Percentiles rank a stretch among this genome's conserved stretches.
These are phyloP conservation scores for Channa argus DNA, from an alignment of 2,113 vertebrate species.

Conservation along the genomic window DNA sequence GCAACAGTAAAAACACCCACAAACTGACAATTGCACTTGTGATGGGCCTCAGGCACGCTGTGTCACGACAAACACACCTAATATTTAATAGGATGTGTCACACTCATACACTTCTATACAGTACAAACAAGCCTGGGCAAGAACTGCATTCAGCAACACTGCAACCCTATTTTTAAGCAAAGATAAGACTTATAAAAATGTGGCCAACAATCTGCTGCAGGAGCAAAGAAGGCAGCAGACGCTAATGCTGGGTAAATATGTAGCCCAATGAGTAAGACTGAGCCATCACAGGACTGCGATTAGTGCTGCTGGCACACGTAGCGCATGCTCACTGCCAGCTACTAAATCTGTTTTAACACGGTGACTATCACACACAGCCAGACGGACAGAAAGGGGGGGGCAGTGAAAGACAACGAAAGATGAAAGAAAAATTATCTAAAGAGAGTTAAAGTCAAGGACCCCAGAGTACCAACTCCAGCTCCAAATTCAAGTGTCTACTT, in stretches of 20 bases:
- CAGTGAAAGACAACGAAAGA: conserved; percentile 28
- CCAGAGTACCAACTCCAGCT: conserved; percentile 44
- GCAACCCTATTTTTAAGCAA: conserved; percentile 39
- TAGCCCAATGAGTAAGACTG: conserved; percentile 71
- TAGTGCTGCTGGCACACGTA: conserved; percentile 64
- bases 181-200: conserved; percentile 35
- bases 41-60: conserved; percentile 53
- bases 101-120: conserved; percentile 40
- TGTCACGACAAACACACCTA: conserved; percentile 77
- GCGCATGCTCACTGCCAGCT: conserved; percentile 45
- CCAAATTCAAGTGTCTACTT: conserved; percentile 57
- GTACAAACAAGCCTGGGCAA: conserved; percentile 50
- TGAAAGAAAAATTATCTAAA: conserved; percentile 44
- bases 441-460: conserved; percentile 62
- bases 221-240: conserved; percentile 54
- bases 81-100: conserved; percentile 74
- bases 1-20: conserved; percentile 63
- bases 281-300: conserved; percentile 73
- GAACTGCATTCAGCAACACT: conserved; percentile 42
- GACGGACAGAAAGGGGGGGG: conserved; percentile 12
- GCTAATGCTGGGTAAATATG: conserved; percentile 61
- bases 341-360: conserved; percentile 70
- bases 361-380: conserved; percentile 31
- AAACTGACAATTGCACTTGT: conserved; percentile 49
- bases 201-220: conserved; percentile 27